phyloP scores from a whole-genome alignment of 1,140 invertebrate genomes.

The Tetranychus cinnabarinus region DNA sequence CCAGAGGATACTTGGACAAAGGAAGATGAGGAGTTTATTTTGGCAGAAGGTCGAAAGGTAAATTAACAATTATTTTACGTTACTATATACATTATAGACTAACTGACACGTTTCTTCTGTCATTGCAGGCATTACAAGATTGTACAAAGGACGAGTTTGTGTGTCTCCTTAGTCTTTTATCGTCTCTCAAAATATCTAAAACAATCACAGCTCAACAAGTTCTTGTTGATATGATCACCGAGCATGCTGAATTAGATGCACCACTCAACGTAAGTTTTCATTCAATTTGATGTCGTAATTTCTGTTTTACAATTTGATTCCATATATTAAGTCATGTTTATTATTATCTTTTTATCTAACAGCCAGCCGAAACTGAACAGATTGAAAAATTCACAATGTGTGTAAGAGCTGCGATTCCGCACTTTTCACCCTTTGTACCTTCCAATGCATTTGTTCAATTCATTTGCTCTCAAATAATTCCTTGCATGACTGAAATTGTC shows the following conservation, averaged over 20 bases:
- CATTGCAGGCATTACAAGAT: conserved; percentile 32
- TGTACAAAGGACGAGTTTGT: conserved; percentile 77
- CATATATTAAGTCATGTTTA: neutral
- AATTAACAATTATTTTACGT: conserved; percentile 20
- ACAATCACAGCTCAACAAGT: conserved; percentile 59
- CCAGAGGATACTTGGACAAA: conserved; percentile 51
- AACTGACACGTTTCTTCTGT: conserved; percentile 9
- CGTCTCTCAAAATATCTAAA: conserved; percentile 48
- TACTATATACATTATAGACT: neutral
- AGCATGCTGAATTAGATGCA: conserved; percentile 50
- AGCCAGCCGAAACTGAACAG: conserved; percentile 41
- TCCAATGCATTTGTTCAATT: conserved; percentile 64
- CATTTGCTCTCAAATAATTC: conserved; percentile 59
- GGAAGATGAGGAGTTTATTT: conserved; percentile 61
- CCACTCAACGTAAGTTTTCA: conserved; percentile 33
- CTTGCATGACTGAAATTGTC: conserved; percentile 26
- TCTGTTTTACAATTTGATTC: neutral
- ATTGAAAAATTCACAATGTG: conserved; percentile 59
- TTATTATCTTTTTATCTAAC: conserved; percentile 6
- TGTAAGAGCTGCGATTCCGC: conserved; percentile 52
- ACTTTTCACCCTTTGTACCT: conserved; percentile 62
- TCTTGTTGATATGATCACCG: conserved; percentile 53
- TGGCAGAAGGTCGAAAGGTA: conserved; percentile 64
- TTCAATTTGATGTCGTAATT: neutral
- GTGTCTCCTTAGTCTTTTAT: conserved; percentile 58